A percentile compares a stretch with the other conserved stretches of the same genome.
These are phyloP conservation scores for Nephrotoma flavescens DNA, from an alignment of 2,888 invertebrate genomes.

Conservation along the genomic window DNA sequence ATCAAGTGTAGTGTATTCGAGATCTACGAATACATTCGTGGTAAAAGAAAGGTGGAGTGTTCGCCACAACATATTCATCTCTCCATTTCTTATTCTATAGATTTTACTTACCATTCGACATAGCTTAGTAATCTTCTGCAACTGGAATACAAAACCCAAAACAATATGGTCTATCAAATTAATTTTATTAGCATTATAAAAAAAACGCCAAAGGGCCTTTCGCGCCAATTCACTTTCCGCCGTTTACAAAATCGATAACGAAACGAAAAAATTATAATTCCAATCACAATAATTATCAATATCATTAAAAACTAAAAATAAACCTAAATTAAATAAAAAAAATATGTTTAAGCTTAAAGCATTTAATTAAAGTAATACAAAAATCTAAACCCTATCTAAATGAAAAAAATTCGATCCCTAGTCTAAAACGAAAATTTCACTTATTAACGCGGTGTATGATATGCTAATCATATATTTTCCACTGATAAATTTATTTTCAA, in stretches of 20 bases:
- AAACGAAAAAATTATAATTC: background rate
- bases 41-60: too few relatives aligned
- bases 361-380: background rate
- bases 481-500: constrained; percentile 69
- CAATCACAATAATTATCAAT: background rate
- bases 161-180: background rate
- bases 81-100: too few relatives aligned
- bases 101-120: too few relatives aligned
- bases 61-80: too few relatives aligned
- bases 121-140: too few relatives aligned
- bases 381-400: background rate
- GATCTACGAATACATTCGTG: too few relatives aligned
- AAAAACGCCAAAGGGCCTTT: background rate
- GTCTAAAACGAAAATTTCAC: background rate
- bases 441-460: background rate
- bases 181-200: background rate
- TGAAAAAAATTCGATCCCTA: background rate
- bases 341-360: background rate
- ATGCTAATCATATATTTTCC: constrained; percentile 42
- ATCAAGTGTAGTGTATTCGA: too few relatives aligned
- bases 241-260: background rate
- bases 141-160: background rate
- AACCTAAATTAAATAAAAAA: background rate
- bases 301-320: background rate
- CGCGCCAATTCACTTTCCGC: background rate